Base-by-base conservation (phyloP, 2,888 invertebrate genomes). In the Trimorus sp. region DNA sequence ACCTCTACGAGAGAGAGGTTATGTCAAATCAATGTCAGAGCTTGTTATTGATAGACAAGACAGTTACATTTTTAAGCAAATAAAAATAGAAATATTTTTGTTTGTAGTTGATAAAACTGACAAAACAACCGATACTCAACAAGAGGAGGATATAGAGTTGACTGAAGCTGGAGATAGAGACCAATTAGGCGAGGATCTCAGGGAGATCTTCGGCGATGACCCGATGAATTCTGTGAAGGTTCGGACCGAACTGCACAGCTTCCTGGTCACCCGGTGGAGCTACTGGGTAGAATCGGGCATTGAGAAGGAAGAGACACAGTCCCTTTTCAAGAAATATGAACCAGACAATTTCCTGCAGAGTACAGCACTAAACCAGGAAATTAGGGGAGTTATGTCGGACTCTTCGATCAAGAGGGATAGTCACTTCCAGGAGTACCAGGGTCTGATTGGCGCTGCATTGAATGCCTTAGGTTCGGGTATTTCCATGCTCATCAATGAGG, bases 371-470 rank as follows among this genome's bases (percentile, higher is more conserved):
- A 58, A 74, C 7, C 49, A 49, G 16, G 65, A 58, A 36, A 36
- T 74, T 4, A 74, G 38, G 45, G 60, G 58, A 1, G 65, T 49
- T 0, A 14, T 74, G 7, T 45, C 56, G 9, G 66, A 75, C 1
- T 15, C 66, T 7, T 49, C 37, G 7, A 26, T 75, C 3, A 75
- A 75, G 37, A 66, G 75, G n/a, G 59, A 75, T 45, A 58, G n/a
- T 6, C 60, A 38, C 38, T 66, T 48, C 14, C 15, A 14, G 8
- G 66, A 75, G 9, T 75, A 75, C 36, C 74, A 74, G 48, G 53
- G 66, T 15, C 36, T 68, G 7, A 51, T 56, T 15, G 63, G 74
- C 9, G 53, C 62, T 53, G 63, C 69, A 7, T n/a, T 79, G 36
- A 69, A 49, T 9, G 38, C 65, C 5, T 11, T 79, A 1, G 75